A percentile compares a stretch with the other conserved stretches of the same genome.
These are phyloP conservation scores for Yponomeuta malinellus DNA, from an alignment of 2,888 invertebrate genomes.

Conservation along the genomic window DNA sequence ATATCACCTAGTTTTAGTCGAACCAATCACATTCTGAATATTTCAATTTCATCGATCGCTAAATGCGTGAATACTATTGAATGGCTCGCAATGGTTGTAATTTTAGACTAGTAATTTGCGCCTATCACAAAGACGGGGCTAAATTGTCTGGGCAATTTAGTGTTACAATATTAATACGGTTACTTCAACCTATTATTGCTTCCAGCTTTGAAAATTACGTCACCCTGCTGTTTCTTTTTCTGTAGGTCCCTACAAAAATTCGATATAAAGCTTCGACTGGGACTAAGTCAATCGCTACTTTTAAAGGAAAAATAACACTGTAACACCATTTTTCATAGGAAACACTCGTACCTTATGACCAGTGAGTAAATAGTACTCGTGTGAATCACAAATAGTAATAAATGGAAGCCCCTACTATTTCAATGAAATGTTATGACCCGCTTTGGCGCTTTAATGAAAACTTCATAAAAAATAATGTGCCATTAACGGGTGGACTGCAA, in stretches of 20 bases:
- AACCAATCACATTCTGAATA: constrained; percentile 27
- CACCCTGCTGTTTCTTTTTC: constrained; percentile 12
- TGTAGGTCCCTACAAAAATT: constrained; percentile 15
- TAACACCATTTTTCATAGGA: background rate
- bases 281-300: background rate
- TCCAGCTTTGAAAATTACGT: background rate
- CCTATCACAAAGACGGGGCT: constrained; percentile 23
- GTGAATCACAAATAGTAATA: constrained; percentile 70
- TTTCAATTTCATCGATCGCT: constrained; percentile 44
- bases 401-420: constrained; percentile 58
- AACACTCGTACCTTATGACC: constrained; percentile 24
- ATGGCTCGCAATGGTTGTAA: constrained; percentile 32
- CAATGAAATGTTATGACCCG: constrained; percentile 63
- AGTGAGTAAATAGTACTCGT: constrained; percentile 42
- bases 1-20: background rate
- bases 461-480: constrained; percentile 53
- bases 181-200: constrained; percentile 1
- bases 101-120: constrained; percentile 46
- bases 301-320: no score
- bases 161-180: constrained; percentile 34
- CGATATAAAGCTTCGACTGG: no score
- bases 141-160: constrained; percentile 34
- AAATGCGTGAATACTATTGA: constrained; percentile 23
- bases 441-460: constrained; percentile 63
- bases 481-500: constrained; percentile 65